These are phyloP conservation scores for Xestia sexstrigata DNA, from an alignment of 2,888 invertebrate genomes.

Conservation along the genomic window DNA sequence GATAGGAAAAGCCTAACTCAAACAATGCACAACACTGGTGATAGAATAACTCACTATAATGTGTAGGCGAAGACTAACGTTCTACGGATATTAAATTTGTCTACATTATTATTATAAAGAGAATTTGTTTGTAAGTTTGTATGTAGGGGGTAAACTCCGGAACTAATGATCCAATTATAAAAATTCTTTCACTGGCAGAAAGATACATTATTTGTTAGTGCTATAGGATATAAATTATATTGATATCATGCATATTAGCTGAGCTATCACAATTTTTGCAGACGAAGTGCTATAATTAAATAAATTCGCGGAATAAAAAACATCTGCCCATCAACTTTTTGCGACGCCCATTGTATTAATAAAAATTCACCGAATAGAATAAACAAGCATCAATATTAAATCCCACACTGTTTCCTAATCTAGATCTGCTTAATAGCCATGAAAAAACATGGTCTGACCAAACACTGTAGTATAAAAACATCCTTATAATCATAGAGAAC, in stretches of 20 bases:
- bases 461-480: constrained; percentile 56
- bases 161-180: no score
- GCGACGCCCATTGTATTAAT: constrained; percentile 23
- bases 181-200: no score
- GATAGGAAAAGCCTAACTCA: background rate
- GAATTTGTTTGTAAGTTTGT: no score
- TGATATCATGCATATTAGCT: no score
- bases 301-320: constrained; percentile 20
- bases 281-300: constrained; percentile 6
- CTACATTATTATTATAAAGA: no score
- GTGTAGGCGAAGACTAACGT: background rate
- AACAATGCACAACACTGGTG: background rate
- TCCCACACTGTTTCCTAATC: constrained; percentile 58
- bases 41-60: background rate
- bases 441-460: constrained; percentile 50
- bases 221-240: no score
- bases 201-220: no score
- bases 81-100: background rate
- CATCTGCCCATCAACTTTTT: constrained; percentile 40
- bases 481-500: constrained; percentile 63
- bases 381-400: constrained; percentile 47
- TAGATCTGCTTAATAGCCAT: constrained; percentile 47
- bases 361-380: constrained; percentile 5
- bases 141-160: no score
- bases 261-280: no score